Evolutionary conservation across 2,113 vertebrate genomes (phyloP), one percentile per base, ranked within the genome.

Genomic region (Alligator sinensis): DNA sequence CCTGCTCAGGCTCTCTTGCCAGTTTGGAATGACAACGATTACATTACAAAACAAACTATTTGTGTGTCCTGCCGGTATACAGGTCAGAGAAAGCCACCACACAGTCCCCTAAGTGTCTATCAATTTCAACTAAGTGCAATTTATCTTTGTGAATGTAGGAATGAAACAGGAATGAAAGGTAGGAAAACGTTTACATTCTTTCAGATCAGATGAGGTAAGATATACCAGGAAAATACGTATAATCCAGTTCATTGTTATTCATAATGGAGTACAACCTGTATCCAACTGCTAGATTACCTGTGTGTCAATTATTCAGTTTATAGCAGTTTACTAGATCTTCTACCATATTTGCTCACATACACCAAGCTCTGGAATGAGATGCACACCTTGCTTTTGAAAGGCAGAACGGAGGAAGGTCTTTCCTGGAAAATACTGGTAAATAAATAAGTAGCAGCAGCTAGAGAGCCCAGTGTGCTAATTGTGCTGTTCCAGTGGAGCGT

Each of bases 171-270:
- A 76, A 64, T 0, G 1, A 64, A 79, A 59, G 72, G 57, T 7
- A 30, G 82, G 4, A 84, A 84, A 63, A 16, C 38, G n/a, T 28
- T 38, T 24, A 47, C 24, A 3, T 8, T 13, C 14, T 5, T 0
- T 15, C 59, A 17, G 27, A 22, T 7, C 62, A 61, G 30, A 47
- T 54, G 82, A 60, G 57, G 4, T 58, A 63, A 47, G 27, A 25
- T 11, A 57, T 0, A 2, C 22, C 10, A 13, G 34, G 74, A 24
- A 16, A 64, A 11, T 0, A 0, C 59, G 80, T 28, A 30, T 34
- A 22, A 63, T 61, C 16, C 19, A 57, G 25, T 54, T 47, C 14
- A 27, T 6, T 77, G 27, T 77, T 77, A 77, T 19, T 76, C 4
- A 76, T 18, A 38, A 25, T 16, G 24, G 34, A 76, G 38, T 16